A percentile compares a stretch with the other conserved stretches of the same genome.
Evolutionary conservation across 2,113 vertebrate species (phyloP).

Genomic region (Ammodramus savannarum): DNA sequence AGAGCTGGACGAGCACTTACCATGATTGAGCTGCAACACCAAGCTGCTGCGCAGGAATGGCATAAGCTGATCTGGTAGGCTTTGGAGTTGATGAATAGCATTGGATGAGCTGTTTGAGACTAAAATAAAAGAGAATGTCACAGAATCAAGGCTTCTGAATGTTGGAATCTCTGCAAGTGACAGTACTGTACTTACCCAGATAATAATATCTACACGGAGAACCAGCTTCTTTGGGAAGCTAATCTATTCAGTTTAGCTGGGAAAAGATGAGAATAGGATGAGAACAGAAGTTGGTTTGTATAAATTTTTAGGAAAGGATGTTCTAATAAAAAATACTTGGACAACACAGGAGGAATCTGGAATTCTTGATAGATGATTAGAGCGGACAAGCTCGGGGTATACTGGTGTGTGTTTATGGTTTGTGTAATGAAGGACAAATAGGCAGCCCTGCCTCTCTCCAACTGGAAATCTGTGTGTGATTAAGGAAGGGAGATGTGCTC

Average conservation of each 20-base stretch:
- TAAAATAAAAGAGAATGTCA: not conserved
- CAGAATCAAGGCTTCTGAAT: not conserved
- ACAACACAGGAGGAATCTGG: not conserved
- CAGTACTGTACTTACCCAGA: not conserved
- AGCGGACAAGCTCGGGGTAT: not conserved
- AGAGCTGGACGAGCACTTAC: not conserved
- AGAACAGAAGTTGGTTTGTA: not conserved
- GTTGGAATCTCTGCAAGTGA: not conserved
- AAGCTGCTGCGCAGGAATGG: not conserved
- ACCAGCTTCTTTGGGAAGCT: not conserved
- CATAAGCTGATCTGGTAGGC: not conserved
- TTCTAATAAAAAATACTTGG: not conserved
- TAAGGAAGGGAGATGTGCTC: constrained; percentile 31
- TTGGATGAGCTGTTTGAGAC: not conserved
- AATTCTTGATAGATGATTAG: not conserved
- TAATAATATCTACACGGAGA: accelerated
- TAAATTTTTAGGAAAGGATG: not conserved
- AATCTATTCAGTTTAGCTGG: not conserved
- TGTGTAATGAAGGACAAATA: constrained; percentile 35
- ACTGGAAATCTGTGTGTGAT: constrained; percentile 43
- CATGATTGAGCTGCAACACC: not conserved
- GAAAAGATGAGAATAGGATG: not conserved
- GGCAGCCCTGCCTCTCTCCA: not conserved
- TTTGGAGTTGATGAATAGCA: not conserved
- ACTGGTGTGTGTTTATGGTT: not conserved